A percentile compares a stretch with the other conserved stretches of the same genome.
phyloP scores from a whole-genome alignment of 2,888 invertebrate species.

The Trissonchulus sp. region DNA sequence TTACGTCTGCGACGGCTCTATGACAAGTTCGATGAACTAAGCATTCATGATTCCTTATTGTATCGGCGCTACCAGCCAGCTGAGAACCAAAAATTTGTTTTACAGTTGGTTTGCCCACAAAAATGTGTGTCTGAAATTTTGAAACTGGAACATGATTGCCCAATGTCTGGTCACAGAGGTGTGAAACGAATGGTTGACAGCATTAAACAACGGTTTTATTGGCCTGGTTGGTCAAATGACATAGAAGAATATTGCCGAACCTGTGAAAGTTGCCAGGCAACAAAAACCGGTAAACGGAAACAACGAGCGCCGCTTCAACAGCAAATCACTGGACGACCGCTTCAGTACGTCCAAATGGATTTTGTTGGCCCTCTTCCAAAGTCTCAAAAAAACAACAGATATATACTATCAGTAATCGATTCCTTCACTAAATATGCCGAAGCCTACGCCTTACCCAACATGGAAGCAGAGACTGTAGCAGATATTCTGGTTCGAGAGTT shows the following conservation, averaged over 20 bases:
- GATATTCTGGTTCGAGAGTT: no score
- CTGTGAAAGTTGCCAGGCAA: background rate
- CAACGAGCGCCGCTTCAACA: background rate
- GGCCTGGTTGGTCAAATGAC: background rate
- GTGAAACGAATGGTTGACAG: background rate
- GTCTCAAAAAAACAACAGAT: no score
- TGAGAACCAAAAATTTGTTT: background rate
- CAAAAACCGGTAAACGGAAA: background rate
- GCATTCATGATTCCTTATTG: background rate
- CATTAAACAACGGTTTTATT: background rate
- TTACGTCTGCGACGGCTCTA: background rate
- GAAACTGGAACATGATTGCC: background rate
- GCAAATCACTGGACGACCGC: background rate
- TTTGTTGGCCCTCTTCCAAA: no score
- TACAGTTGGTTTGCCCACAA: background rate
- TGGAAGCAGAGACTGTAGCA: constrained; percentile 5
- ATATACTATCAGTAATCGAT: constrained; percentile 31
- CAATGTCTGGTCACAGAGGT: background rate
- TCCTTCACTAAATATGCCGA: no score
- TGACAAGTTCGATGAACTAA: background rate
- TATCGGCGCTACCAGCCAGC: no score
- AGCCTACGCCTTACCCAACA: no score
- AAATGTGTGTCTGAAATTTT: background rate
- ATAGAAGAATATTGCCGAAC: background rate
- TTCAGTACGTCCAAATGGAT: background rate